phyloP scores from a whole-genome alignment of 2,113 vertebrate species.

The Podilymbus podiceps region DNA sequence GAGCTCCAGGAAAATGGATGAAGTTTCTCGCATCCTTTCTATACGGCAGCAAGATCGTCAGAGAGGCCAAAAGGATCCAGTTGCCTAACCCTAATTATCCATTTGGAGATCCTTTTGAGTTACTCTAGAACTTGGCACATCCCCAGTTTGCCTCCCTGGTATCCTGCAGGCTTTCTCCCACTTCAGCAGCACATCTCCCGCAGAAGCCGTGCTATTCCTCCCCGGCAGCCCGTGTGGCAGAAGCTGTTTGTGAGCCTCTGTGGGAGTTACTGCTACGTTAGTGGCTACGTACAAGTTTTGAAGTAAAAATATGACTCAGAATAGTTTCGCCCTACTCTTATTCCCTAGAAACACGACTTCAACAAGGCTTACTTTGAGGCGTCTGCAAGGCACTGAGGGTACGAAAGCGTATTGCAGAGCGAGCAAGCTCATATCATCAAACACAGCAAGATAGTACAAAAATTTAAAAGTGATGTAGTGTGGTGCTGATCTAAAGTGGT shows the following conservation, averaged over 20 bases:
- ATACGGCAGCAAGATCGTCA: fast-evolving
- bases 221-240: neutral
- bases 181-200: neutral
- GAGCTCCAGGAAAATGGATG: neutral
- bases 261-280: neutral
- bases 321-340: constrained; percentile 28
- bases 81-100: neutral
- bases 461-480: neutral
- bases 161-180: neutral
- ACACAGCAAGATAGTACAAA: neutral
- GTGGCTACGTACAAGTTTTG: neutral
- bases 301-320: neutral
- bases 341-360: constrained; percentile 16
- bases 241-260: neutral
- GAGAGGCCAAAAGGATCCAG: neutral
- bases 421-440: neutral
- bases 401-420: neutral
- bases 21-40: neutral
- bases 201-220: neutral
- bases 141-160: neutral
- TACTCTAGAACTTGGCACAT: neutral
- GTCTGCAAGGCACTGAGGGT: neutral
- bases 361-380: neutral
- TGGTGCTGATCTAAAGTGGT: neutral
- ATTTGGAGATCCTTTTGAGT: neutral